Percentiles rank a stretch among this genome's conserved stretches.
These are phyloP conservation scores for Oligia strigilis DNA, from an alignment of 2,888 invertebrate genomes.

Conservation along the genomic window DNA sequence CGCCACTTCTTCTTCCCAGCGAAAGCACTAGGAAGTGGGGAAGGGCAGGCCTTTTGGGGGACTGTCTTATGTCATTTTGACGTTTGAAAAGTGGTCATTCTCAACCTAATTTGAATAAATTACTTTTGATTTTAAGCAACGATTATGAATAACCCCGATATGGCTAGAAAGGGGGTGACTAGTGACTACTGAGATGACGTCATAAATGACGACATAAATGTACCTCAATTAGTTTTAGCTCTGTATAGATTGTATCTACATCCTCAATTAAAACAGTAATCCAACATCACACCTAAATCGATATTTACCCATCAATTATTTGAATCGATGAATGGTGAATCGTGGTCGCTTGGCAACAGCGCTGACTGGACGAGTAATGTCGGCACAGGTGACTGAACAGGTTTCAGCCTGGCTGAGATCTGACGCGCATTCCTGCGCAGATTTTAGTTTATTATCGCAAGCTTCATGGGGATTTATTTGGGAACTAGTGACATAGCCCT, in stretches of 20 bases:
- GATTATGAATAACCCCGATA: neutral
- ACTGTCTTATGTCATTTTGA: neutral
- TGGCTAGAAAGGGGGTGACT: neutral
- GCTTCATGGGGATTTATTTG: neutral
- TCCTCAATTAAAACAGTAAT: neutral
- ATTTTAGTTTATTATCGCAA: constrained; percentile 38
- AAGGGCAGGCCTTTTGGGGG: neutral
- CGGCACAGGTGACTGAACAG: constrained; percentile 63
- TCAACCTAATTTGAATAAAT: too few species aligned
- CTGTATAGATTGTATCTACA: neutral
- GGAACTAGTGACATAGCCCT: neutral
- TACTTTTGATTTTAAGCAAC: too few species aligned
- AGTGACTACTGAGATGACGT: neutral
- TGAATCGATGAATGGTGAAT: constrained; percentile 31
- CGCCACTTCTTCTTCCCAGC: too few species aligned
- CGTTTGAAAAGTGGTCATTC: neutral
- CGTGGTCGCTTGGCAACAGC: constrained; percentile 51
- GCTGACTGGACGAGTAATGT: constrained; percentile 53
- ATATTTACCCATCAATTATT: constrained; percentile 39
- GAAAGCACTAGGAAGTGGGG: neutral
- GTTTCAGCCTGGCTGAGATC: constrained; percentile 57
- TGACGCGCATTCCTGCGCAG: constrained; percentile 48
- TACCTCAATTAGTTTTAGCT: neutral
- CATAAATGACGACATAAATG: neutral
- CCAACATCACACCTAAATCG: constrained; percentile 1